phyloP scores from a whole-genome alignment of 2,888 invertebrate genomes.

The Melanotus villosus region DNA sequence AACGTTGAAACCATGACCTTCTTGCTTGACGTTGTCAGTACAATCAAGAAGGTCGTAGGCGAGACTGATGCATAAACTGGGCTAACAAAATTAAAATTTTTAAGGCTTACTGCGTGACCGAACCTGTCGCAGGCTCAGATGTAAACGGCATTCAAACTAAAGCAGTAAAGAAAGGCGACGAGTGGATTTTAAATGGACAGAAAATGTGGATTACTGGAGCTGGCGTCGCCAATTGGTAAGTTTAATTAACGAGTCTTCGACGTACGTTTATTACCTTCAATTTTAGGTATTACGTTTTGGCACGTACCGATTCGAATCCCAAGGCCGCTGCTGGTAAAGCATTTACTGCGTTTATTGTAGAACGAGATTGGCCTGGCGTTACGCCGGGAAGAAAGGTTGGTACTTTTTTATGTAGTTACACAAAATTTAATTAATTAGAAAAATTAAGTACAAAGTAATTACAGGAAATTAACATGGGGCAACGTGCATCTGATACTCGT shows the following conservation, averaged over 20 bases:
- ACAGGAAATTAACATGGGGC: constrained; percentile 95
- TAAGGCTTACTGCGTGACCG: constrained; percentile 95
- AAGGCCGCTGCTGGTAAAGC: constrained; percentile 92
- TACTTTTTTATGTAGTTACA: background rate
- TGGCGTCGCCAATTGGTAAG: constrained; percentile 93
- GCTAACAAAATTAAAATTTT: too few species aligned
- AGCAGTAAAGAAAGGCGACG: constrained; percentile 81
- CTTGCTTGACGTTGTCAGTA: too few species aligned
- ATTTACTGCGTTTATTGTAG: constrained; percentile 97
- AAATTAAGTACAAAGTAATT: too few species aligned
- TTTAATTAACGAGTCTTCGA: too few species aligned
- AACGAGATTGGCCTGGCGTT: constrained; percentile 89
- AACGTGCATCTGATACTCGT: constrained; percentile 94
- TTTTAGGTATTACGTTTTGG: constrained; percentile 90
- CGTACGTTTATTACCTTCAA: background rate
- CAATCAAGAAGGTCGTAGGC: too few species aligned
- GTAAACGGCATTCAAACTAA: constrained; percentile 92
- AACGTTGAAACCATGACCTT: too few species aligned
- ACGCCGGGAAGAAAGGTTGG: constrained; percentile 71
- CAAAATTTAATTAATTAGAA: background rate
- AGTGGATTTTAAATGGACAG: constrained; percentile 92
- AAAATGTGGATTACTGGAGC: constrained; percentile 99
- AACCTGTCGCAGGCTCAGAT: constrained; percentile 97
- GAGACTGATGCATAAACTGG: too few species aligned
- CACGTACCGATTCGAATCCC: constrained; percentile 93